A percentile compares a stretch with the other conserved stretches of the same genome.
Evolutionary conservation across 2,888 invertebrate genomes (phyloP).

Genomic region (Chalcis sispes): DNA sequence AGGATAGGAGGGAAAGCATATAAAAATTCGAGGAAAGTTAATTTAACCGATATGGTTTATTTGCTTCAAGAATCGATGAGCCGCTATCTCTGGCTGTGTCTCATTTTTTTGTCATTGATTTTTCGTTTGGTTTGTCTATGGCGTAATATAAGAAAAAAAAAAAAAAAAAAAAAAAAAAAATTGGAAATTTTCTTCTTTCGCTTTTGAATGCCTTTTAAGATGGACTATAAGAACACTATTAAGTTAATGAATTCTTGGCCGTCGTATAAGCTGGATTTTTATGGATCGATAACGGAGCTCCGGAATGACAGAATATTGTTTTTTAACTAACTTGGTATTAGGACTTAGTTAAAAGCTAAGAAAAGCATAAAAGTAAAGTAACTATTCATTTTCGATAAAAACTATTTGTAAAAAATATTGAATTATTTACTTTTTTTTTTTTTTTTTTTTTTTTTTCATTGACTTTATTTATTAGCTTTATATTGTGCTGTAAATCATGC

Average conservation of each 20-base stretch:
- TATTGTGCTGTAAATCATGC: no score
- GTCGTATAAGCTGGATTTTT: neutral
- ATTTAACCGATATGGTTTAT: constrained; percentile 49
- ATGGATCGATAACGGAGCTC: constrained; percentile 8
- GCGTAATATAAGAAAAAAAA: no score
- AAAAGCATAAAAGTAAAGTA: neutral
- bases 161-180: no score
- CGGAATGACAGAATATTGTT: neutral
- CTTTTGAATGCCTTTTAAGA: neutral
- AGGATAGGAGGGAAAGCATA: no score
- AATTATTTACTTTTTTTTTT: no score
- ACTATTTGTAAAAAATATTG: constrained; percentile 2
- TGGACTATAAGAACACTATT: constrained; percentile 41
- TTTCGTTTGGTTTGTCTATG: no score
- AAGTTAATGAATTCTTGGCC: constrained; percentile 39
- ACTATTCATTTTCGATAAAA: constrained; percentile 12
- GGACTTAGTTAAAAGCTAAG: neutral
- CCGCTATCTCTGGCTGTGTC: constrained; percentile 17
- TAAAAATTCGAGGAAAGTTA: constrained; percentile 39
- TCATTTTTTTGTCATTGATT: constrained; percentile 28
- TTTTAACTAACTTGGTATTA: neutral
- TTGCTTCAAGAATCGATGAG: constrained; percentile 11
- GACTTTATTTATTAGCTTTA: neutral
- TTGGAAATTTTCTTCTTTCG: no score
- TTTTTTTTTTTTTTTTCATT: no score